Conservation (phyloP, 2,797 vertebrate genomes). For the Odontamblyopus rebecca region DNA sequence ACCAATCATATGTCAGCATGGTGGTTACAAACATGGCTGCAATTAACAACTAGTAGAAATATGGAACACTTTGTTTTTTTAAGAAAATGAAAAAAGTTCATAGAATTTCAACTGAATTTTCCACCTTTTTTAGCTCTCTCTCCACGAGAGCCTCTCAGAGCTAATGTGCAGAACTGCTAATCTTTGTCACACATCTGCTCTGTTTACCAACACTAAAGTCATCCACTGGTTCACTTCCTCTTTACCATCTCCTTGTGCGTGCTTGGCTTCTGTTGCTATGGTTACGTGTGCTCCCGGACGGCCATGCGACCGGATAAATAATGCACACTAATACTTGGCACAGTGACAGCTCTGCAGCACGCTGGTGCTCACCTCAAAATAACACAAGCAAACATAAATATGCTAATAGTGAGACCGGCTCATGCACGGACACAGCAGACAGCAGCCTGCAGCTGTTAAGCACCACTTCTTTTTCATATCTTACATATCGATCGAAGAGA, state of each 20-base stretch:
- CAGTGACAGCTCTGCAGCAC: slow-evolving; percentile 77
- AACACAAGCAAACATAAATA: slow-evolving; percentile 52
- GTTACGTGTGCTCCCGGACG: slow-evolving; percentile 66
- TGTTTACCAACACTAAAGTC: not conserved
- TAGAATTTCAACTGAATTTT: not conserved
- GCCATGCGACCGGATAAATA: slow-evolving; percentile 79
- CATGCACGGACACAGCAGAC: slow-evolving; percentile 12
- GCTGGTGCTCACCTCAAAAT: slow-evolving; percentile 74
- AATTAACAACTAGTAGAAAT: no score
- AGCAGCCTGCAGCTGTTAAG: not conserved
- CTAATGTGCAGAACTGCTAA: not conserved
- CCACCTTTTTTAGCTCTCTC: not conserved
- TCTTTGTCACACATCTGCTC: not conserved
- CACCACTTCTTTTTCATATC: slow-evolving; percentile 3
- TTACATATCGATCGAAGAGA: slow-evolving; percentile 25
- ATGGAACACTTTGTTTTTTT: no score
- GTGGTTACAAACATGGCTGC: no score
- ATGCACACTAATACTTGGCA: slow-evolving; percentile 79
- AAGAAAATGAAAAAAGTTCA: no score
- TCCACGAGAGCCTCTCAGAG: not conserved
- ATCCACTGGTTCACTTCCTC: slow-evolving; percentile 4
- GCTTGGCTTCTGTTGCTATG: slow-evolving; percentile 75
- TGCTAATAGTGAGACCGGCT: slow-evolving; percentile 27
- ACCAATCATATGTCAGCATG: no score
- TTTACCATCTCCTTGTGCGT: slow-evolving; percentile 14